Percentiles rank a stretch among this genome's conserved stretches.
Evolutionary conservation across 2,888 invertebrate genomes (phyloP).

Genomic region (Heliconius sara): DNA sequence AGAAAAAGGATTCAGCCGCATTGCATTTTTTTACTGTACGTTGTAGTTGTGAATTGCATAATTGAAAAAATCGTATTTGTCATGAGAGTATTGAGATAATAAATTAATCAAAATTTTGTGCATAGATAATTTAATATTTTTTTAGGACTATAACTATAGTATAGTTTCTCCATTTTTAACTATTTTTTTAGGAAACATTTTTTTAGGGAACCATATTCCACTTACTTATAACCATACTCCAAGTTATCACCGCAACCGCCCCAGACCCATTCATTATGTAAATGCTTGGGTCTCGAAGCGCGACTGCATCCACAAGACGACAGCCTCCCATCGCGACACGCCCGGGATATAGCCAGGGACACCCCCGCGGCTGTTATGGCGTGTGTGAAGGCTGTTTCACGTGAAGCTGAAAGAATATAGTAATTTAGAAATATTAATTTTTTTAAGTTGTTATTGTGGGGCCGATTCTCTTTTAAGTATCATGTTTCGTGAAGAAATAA

Average conservation of each 20-base stretch:
- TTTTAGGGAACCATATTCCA: conserved; percentile 46
- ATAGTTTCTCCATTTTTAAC: not conserved
- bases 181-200: too few species aligned
- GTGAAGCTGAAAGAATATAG: conserved; percentile 84
- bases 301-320: conserved; percentile 95
- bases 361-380: conserved; percentile 95
- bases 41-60: too few species aligned
- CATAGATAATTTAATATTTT: too few species aligned
- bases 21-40: too few species aligned
- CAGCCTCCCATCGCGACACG: conserved; percentile 95
- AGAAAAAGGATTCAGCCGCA: too few species aligned
- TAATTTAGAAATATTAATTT: not conserved
- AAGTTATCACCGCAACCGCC: conserved; percentile 99
- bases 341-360: conserved; percentile 93
- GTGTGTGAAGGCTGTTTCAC: conserved; percentile 96
- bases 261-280: conserved; percentile 98
- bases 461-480: too few species aligned
- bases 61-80: too few species aligned
- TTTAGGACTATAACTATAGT: too few species aligned
- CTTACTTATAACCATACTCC: conserved; percentile 97
- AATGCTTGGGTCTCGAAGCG: conserved; percentile 90
- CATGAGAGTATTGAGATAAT: too few species aligned
- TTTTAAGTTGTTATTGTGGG: too few species aligned
- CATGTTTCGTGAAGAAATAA: too few species aligned
- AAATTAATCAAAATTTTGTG: too few species aligned